phyloP scores from a whole-genome alignment of 2,888 invertebrate species.

The Thyatira batis region DNA sequence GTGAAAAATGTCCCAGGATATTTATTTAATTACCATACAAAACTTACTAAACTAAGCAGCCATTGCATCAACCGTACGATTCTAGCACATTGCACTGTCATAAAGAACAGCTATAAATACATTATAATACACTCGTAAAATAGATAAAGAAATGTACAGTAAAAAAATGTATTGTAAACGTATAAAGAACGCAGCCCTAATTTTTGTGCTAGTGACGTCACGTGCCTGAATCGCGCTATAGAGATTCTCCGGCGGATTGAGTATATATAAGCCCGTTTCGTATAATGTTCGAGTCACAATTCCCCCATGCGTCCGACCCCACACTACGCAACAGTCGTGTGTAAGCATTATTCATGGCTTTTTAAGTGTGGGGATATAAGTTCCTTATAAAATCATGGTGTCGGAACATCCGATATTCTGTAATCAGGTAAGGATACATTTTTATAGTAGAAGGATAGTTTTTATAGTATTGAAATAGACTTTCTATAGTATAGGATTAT shows the following conservation, averaged over 20 bases:
- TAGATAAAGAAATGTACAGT: no score
- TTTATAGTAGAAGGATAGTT: neutral
- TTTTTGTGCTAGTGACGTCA: neutral
- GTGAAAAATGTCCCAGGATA: no score
- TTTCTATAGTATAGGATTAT: no score
- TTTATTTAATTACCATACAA: no score
- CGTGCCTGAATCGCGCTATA: neutral
- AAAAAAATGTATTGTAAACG: no score
- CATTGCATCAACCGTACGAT: no score
- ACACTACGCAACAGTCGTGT: neutral
- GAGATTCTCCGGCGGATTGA: neutral
- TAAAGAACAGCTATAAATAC: no score
- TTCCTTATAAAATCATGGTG: neutral
- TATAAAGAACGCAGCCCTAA: no score
- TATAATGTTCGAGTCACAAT: no score
- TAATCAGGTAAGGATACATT: neutral
- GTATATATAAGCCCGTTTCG: neutral
- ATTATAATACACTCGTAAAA: no score
- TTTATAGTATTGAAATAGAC: neutral
- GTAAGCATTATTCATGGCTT: neutral
- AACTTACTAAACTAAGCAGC: no score
- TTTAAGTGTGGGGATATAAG: neutral
- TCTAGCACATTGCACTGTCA: neutral
- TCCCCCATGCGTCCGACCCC: no score
- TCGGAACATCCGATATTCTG: neutral